Base-by-base conservation (phyloP, 2,113 vertebrate genomes). In the Eptesicus fuscus region DNA sequence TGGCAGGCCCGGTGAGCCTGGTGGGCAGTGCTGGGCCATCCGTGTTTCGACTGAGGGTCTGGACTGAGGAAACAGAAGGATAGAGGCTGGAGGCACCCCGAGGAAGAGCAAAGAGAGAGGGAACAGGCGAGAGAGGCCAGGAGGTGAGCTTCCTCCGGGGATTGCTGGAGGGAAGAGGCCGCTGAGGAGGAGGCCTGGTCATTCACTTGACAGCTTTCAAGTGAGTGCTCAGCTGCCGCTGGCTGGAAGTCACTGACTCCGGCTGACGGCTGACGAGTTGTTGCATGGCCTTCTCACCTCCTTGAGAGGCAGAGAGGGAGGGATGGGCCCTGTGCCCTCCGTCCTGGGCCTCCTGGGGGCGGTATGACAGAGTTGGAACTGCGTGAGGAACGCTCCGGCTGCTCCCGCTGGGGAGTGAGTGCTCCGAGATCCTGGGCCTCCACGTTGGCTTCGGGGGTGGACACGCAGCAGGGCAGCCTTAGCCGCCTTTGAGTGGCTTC, bases 401-500 rank as follows among this genome's bases (percentile, higher is more conserved):
- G 71, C 0, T 20, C 6, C 47, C 79, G 28, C 89, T 92, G 79
- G 70, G 82, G 80, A 92, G 20, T 49, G 14, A 91, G 9, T n/a
- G 9, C n/a, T 86, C 91, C 92, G 71, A 88, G 61, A 87, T 91
- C 56, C 61, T 20, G 4, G 51, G 87, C 16, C 83, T 96, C 92
- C 44, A 14, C 32, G 83, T 59, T 30, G 22, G 44, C 82, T 89
- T 40, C n/a, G 83, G 79, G 96, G 69, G 23, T 40, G 14, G 59
- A 78, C 97, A 93, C 96, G 13, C 44, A 59, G 28, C 47, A 63
- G 80, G 87, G 28, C 30, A 40, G 83, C 23, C 59, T 87, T 30
- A 4, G 5, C 0, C 3, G 37, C 49, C 88, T 96, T 96, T 74
- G 40, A 49, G 51, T 80, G 91, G n/a, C 56, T 96, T 87, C n/a